phyloP scores from a whole-genome alignment of 1,140 invertebrate genomes.

The Diploscapter pachys region DNA sequence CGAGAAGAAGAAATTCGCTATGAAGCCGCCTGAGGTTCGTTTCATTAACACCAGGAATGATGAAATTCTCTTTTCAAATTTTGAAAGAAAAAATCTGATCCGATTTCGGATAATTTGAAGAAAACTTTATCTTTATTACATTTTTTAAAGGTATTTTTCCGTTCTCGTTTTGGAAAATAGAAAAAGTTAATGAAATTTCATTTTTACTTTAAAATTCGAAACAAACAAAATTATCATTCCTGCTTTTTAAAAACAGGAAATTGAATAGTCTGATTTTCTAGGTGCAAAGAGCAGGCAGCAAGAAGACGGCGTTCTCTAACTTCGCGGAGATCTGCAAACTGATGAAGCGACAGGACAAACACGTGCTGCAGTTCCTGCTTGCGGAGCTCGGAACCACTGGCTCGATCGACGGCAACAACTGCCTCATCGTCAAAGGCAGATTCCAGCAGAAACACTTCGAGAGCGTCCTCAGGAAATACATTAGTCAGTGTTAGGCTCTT shows the following conservation, averaged over 20 bases:
- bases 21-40: slow-evolving; percentile 77
- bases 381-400: slow-evolving; percentile 84
- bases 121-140: too few species aligned
- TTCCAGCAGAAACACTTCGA: slow-evolving; percentile 99
- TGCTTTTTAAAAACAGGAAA: too few species aligned
- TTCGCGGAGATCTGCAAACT: slow-evolving; percentile 85
- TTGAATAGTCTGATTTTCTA: slow-evolving; percentile 62
- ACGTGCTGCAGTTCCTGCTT: slow-evolving; percentile 92
- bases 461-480: slow-evolving; percentile 88
- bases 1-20: slow-evolving; percentile 97
- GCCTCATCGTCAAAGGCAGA: slow-evolving; percentile 96
- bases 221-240: background rate
- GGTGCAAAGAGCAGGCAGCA: slow-evolving; percentile 91
- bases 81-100: too few species aligned
- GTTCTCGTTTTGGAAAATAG: too few species aligned
- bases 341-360: slow-evolving; percentile 93
- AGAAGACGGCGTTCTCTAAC: slow-evolving; percentile 98
- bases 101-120: too few species aligned
- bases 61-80: too few species aligned
- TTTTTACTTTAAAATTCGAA: too few species aligned
- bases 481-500: slow-evolving; percentile 67
- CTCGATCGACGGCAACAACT: slow-evolving; percentile 77
- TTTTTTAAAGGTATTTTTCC: too few species aligned
- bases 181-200: too few species aligned
- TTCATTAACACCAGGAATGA: background rate